Base-by-base conservation (phyloP, 2,888 invertebrate genomes). In the Junonia oenone region DNA sequence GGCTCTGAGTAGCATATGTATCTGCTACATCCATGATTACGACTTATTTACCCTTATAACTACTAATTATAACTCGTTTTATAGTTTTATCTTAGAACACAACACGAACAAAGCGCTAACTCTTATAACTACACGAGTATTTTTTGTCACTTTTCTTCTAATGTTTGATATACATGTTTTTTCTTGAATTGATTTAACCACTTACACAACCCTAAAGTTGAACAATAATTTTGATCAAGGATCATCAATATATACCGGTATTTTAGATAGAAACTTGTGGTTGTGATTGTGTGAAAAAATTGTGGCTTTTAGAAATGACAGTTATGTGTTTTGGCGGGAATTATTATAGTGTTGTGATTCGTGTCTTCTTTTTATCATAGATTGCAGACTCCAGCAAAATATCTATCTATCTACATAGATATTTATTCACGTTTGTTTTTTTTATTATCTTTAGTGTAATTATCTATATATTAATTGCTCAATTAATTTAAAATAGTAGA, bases 11-110 rank as follows among this genome's bases (percentile, higher is more conserved):
- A 59, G 92, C 91, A 79, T 94, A 94, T 56, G 93, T 90, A 73
- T 96, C 95, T 43, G 94, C 94, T 72, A 96, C 94, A 94, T 97
- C 96, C 97, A 96, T 96, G 62, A 43, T 51, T n/a, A 22, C 19
- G 11, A 52, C n/a, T 48, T 47, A 49, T 8, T 45, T 29, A 26
- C 9, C n/a, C 11, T n/a, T n/a, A n/a, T n/a, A n/a, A n/a, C n/a
- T n/a, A n/a, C 33, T 19, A 9, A 3, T 19, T 17, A 45, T n/a
- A 19, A 40, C 6, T 38, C 15, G 2, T 15, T 37, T 15, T 19
- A 9, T 19, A 35, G 3, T 1, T 37, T 15, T 38, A 17, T 1
- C 5, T 22, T 5, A 37, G 15, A 37, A 9, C n/a, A 33, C 11
- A 33, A n/a, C 11, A 33, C n/a, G n/a, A n/a, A 33, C n/a, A n/a